Evolutionary conservation across 2,797 vertebrate genomes (phyloP).

Genomic region (Scolopax bukidnonensis): DNA sequence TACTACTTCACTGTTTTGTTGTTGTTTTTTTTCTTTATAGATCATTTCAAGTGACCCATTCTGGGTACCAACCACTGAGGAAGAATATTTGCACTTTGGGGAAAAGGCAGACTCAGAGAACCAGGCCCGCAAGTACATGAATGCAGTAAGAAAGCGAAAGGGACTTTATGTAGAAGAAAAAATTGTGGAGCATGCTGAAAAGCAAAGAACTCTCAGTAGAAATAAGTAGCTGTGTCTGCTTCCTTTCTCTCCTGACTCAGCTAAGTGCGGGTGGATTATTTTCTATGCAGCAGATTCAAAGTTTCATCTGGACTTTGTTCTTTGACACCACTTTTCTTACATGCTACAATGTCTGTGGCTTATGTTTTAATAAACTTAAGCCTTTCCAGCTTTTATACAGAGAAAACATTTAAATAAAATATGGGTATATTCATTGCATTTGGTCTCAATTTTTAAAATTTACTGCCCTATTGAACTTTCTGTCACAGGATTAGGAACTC

Average conservation of each 20-base stretch:
- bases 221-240: conserved; percentile 84
- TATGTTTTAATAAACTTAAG: conserved; percentile 53
- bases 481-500: not conserved
- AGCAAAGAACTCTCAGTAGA: conserved; percentile 93
- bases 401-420: conserved; percentile 29
- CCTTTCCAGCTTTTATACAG: conserved; percentile 41
- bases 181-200: conserved; percentile 93
- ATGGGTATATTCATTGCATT: not conserved
- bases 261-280: not conserved
- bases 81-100: conserved; percentile 97
- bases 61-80: conserved; percentile 97
- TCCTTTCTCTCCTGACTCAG: not conserved
- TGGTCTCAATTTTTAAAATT: not conserved
- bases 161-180: conserved; percentile 95
- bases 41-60: conserved; percentile 90
- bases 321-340: conserved; percentile 18
- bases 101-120: conserved; percentile 95
- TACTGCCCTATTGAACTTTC: not conserved
- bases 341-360: not conserved
- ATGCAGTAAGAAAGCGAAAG: conserved; percentile 90
- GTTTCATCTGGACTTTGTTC: not conserved
- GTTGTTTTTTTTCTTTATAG: conserved; percentile 68
- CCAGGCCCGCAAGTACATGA: conserved; percentile 94
- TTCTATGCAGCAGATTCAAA: conserved; percentile 21
- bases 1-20: fast-evolving